Percentiles rank a stretch among this genome's conserved stretches.
Conservation (phyloP, 2,888 invertebrate species). For the Apocheima hispidaria region DNA sequence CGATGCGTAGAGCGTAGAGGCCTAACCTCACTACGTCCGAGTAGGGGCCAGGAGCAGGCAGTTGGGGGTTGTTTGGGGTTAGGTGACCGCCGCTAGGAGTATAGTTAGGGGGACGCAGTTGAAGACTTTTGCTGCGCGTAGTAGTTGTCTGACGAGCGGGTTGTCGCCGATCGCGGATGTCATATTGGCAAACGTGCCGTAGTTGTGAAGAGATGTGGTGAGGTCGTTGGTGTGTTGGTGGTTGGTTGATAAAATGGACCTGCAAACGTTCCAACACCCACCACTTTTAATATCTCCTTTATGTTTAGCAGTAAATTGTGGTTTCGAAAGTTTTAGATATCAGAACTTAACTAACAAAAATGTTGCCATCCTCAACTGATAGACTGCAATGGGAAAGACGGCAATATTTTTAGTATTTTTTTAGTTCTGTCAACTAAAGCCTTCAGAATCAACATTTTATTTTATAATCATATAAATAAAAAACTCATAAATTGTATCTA, state of each 20-base stretch:
- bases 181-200: slow-evolving; percentile 80
- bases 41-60: slow-evolving; percentile 38
- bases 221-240: slow-evolving; percentile 85
- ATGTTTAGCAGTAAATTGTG: slow-evolving; percentile 29
- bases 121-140: slow-evolving; percentile 77
- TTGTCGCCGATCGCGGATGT: slow-evolving; percentile 79
- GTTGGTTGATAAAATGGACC: slow-evolving; percentile 86
- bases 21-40: slow-evolving; percentile 61
- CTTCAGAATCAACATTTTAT: slow-evolving; percentile 1
- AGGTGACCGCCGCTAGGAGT: slow-evolving; percentile 80
- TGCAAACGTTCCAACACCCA: slow-evolving; percentile 87
- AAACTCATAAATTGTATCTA: slow-evolving; percentile 30
- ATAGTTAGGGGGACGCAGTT: slow-evolving; percentile 71
- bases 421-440: slow-evolving; percentile 7
- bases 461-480: slow-evolving; percentile 12
- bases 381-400: neutral
- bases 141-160: slow-evolving; percentile 79
- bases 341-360: slow-evolving; percentile 1
- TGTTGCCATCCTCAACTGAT: neutral
- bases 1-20: slow-evolving; percentile 56
- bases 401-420: neutral
- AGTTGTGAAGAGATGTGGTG: slow-evolving; percentile 85
- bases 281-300: slow-evolving; percentile 81
- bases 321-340: neutral
- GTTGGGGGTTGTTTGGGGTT: slow-evolving; percentile 62